These are phyloP conservation scores for Amphiura filiformis DNA, from an alignment of 35 echinoderm and acorn worm genomes.

Conservation along the genomic window DNA sequence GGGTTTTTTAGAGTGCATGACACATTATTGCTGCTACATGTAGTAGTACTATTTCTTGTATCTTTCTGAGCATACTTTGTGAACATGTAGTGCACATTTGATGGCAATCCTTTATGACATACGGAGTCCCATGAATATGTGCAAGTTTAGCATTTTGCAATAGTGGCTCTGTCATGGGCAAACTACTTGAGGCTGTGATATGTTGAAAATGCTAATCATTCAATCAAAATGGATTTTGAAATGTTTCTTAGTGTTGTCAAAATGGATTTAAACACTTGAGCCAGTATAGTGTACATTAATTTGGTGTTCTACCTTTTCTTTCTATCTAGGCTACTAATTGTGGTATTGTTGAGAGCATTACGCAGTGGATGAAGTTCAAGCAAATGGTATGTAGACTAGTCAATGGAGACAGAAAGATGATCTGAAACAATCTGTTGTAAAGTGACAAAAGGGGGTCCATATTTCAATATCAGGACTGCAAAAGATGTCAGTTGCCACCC, in stretches of 20 bases:
- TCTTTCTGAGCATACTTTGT: too few species aligned
- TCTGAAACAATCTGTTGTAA: neutral
- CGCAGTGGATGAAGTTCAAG: slow-evolving; percentile 96
- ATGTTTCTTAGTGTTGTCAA: neutral
- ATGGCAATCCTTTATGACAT: too few species aligned
- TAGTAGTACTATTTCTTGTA: too few species aligned
- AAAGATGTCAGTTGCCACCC: neutral
- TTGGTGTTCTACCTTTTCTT: slow-evolving; percentile 14
- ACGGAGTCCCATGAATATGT: too few species aligned
- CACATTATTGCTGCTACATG: too few species aligned
- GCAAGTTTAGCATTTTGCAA: too few species aligned
- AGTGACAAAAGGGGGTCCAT: neutral
- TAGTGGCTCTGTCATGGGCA: too few species aligned
- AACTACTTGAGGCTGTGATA: too few species aligned
- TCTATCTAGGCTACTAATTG: slow-evolving; percentile 56
- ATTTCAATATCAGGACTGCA: neutral
- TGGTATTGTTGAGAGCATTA: slow-evolving; percentile 89
- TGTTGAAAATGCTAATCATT: too few species aligned
- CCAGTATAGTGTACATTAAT: neutral
- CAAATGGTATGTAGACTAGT: slow-evolving; percentile 55
- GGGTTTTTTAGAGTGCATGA: too few species aligned
- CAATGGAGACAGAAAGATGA: neutral
- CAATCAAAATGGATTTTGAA: too few species aligned
- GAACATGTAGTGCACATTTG: too few species aligned
- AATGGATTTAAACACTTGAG: neutral